phyloP scores from a whole-genome alignment of 2,797 vertebrate species.

The Anolis apletophallus region DNA sequence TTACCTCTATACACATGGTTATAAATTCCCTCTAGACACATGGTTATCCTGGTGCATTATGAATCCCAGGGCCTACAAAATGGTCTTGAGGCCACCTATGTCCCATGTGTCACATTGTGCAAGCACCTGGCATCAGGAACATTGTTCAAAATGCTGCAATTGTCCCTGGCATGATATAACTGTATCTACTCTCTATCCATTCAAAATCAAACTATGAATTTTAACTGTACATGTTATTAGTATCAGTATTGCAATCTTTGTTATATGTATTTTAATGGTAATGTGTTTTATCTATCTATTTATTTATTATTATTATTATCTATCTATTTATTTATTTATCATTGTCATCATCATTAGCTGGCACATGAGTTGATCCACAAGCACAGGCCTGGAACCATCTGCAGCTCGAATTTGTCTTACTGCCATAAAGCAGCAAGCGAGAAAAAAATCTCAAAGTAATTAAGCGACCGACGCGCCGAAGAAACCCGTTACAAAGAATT shows the following conservation, averaged over 20 bases:
- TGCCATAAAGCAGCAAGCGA: conserved; percentile 90
- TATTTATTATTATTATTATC: too few relatives aligned
- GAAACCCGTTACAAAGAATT: conserved; percentile 92
- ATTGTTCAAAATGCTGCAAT: background rate
- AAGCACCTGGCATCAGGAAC: background rate
- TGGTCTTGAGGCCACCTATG: background rate
- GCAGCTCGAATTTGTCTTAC: conserved; percentile 72
- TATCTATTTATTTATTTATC: too few relatives aligned
- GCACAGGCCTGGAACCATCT: conserved; percentile 77
- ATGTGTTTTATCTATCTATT: too few relatives aligned
- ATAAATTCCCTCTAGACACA: too few relatives aligned
- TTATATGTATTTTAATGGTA: too few relatives aligned
- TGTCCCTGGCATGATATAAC: background rate
- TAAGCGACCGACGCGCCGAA: conserved; percentile 94
- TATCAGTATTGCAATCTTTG: too few relatives aligned
- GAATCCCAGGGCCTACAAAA: too few relatives aligned
- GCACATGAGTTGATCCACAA: conserved; percentile 65
- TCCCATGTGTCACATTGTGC: background rate
- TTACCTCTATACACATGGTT: too few relatives aligned
- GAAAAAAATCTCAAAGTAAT: conserved; percentile 90
- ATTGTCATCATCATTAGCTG: too few relatives aligned
- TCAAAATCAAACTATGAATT: too few relatives aligned
- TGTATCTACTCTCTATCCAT: conserved; percentile 35
- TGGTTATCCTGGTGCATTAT: too few relatives aligned
- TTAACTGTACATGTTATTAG: too few relatives aligned